Base-by-base conservation (phyloP, 2,888 invertebrate genomes). In the Oligia strigilis region DNA sequence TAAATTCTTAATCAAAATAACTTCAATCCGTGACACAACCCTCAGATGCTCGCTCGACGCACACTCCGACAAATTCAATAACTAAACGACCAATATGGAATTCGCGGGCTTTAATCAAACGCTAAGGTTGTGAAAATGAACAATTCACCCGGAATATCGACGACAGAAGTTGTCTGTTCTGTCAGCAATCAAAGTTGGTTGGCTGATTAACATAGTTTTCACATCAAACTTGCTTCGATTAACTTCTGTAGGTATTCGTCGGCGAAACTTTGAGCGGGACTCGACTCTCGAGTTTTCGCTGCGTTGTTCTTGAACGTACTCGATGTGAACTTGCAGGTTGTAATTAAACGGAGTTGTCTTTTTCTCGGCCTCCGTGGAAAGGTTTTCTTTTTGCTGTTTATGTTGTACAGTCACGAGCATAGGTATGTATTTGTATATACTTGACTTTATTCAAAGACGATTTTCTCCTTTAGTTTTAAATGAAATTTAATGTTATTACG, bases 131-230 rank as follows among this genome's bases (percentile, higher is more conserved):
- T 88, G 89, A 87, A 88, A 88, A 88, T 89, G 90, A 87, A 90
- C 87, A 87, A 85, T 89, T 86, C 86, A 77, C 64, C 81, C 85
- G 73, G 81, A 86, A 88, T 88, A 89, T 90, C 77, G 86, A 84
- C 86, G 89, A 87, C 83, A 85, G 81, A 88, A 90, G 80, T 89
- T 88, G 88, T 89, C 88, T 84, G 89, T 89, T 83, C 85, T 88
- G 85, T 89, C 90, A 84, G 90, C 87, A 91, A 91, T 91, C 92
- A 91, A 90, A 90, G 90, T 87, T 85, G 82, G 86, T 74, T 81
- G 87, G 80, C 85, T 92, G 91, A 91, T 91, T 92, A 92, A 90
- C 92, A 91, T 91, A 91, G 91, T 91, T 91, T 91, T 88, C 90
- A 83, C 89, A 90, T 90, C 89, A 88, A 89, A 89, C 85, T 88